Base-by-base conservation (phyloP, 2,888 invertebrate species). In the Drosophila prolongata region DNA sequence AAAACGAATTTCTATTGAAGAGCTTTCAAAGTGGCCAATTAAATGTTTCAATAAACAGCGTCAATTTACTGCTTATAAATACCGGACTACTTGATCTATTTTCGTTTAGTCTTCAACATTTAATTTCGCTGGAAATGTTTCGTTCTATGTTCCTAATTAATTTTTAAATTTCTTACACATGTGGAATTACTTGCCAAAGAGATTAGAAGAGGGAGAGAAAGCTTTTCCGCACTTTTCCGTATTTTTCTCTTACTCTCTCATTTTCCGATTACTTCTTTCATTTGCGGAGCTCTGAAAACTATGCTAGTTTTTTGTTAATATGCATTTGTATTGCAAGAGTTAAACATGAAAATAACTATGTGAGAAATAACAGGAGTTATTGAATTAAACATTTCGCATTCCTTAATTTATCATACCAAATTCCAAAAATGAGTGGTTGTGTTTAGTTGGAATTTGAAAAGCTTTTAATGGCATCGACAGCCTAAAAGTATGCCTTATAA, bases 11-110 rank as follows among this genome's bases (percentile, higher is more conserved):
- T 46, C 60, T 60, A 52, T 34, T 56, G 50, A 56, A 66, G 66
- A 68, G 56, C 57, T 66, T 65, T 47, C 75, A 61, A 79, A 87
- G 70, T 81, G 75, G 67, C 67, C 75, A 84, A 80, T 79, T 79
- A 80, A 88, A 87, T 80, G 79, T 84, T 84, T 77, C 61, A 78
- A 84, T 73, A 87, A 84, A 80, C 75, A 75, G 56, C 35, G 35
- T 40, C 50, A 70, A 74, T 77, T 72, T 80, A 74, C 54, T 59
- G 56, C 73, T 69, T 64, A 73, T 68, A 77, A 53, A 73, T 58
- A 50, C 61, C 35, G 66, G 40, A 52, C 59, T 49, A 60, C 76
- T 80, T 71, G 50, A 72, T 66, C 61, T 80, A 66, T 73, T 85
- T 80, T 73, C 53, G 57, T 50, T 43, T 11, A 42, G 19, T 53